Evolutionary conservation across 2,888 invertebrate species (phyloP).

Genomic region (Griposia aprilina): DNA sequence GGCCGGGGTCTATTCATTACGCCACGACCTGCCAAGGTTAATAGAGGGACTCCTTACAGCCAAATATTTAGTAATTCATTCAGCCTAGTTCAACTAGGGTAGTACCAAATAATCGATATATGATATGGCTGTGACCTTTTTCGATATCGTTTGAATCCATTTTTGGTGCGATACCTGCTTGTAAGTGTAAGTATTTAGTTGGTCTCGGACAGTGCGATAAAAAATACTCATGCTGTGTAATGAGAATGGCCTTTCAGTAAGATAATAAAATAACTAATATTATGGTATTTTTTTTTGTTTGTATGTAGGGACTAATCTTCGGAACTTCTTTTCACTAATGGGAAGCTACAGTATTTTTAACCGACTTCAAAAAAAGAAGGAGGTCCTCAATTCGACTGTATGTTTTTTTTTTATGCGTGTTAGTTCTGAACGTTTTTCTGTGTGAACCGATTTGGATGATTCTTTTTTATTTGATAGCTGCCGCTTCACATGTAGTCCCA

Average conservation of each 20-base stretch:
- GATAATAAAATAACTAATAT: neutral
- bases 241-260: neutral
- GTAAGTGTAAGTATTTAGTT: neutral
- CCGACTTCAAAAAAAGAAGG: no score
- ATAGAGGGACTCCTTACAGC: conserved; percentile 32
- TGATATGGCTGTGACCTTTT: conserved; percentile 30
- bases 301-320: neutral
- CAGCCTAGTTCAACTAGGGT: conserved; percentile 37
- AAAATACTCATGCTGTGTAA: neutral
- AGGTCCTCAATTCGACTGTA: no score
- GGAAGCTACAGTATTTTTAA: neutral
- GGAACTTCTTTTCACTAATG: neutral
- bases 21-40: conserved; percentile 45
- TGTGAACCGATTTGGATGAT: no score
- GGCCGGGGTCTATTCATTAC: conserved; percentile 44
- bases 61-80: conserved; percentile 55
- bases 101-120: conserved; percentile 53
- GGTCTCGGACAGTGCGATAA: neutral
- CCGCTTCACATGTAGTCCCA: no score
- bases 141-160: conserved; percentile 32
- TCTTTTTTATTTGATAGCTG: no score
- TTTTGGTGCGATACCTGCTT: conserved; percentile 16
- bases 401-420: no score
- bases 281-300: neutral
- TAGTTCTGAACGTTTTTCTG: no score